phyloP scores from a whole-genome alignment of 2,113 vertebrate species.

The Clarias magur region DNA sequence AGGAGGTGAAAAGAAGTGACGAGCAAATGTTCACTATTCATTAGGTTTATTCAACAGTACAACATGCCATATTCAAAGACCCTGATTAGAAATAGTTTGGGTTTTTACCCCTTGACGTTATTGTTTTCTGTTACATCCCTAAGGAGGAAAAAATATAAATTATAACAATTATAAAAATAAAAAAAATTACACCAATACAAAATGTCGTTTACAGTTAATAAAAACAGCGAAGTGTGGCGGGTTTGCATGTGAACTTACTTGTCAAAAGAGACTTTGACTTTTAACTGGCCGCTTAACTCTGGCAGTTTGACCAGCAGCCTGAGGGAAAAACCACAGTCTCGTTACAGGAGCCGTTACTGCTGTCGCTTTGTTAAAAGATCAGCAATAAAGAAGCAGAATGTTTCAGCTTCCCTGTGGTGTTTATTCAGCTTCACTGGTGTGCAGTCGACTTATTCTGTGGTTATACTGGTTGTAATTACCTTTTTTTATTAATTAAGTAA shows the following conservation, averaged over 20 bases:
- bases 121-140: conserved; percentile 84
- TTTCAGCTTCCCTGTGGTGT: not conserved
- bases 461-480: not conserved
- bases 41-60: not conserved
- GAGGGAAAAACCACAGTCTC: not conserved
- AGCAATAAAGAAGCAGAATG: not conserved
- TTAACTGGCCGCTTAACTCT: conserved; percentile 83
- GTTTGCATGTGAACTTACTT: conserved; percentile 77
- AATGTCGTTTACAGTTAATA: not conserved
- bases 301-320: conserved; percentile 83
- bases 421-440: not conserved
- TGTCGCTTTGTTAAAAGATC: not conserved
- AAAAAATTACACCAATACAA: not conserved
- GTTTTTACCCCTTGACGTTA: conserved; percentile 80
- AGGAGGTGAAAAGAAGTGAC: not conserved
- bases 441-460: not conserved
- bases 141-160: conserved; percentile 34
- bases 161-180: not conserved
- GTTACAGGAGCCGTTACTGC: not conserved
- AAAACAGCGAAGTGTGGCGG: not conserved
- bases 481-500: not conserved
- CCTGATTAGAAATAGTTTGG: not conserved
- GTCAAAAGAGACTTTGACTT: conserved; percentile 88
- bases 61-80: not conserved
- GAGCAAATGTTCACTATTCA: not conserved